Evolutionary conservation across 2,797 vertebrate species (phyloP), one percentile per base, ranked within the genome.

Genomic region (Helostoma temminkii): DNA sequence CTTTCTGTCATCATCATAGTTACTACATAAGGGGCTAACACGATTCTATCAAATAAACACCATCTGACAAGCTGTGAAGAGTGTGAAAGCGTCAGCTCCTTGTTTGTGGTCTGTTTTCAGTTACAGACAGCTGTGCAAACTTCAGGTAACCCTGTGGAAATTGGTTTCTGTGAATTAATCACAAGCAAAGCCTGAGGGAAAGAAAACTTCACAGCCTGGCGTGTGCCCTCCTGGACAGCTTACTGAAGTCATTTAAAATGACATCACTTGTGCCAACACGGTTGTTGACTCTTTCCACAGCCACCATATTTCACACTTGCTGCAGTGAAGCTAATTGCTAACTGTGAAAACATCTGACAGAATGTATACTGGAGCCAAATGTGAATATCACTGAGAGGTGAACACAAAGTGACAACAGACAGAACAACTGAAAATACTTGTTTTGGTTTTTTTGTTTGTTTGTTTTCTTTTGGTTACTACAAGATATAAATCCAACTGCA

Each of bases 11-110:
- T 71, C 74, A 52, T 66, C 65, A 71, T 83, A 82, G 69, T 86
- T 81, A 76, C 76, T 79, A 63, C 80, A 74, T 62, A 76, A 69
- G 54, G 60, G 50, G 65, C 76, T 71, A 49, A 79, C 84, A 74
- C 12, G 32, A 81, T 69, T 80, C 69, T 72, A 85, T 90, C 83
- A 91, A 91, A 91, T 90, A 92, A 91, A 90, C 86, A 90, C 84
- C 52, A 72, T 76, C 59, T 89, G 81, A 91, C 62, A 59, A 83
- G 76, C 74, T 82, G 84, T 70, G 52, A 80, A 76, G 64, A 71
- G 78, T 71, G 69, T 59, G 63, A 79, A 71, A 48, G 71, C 41
- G 25, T 79, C 68, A 52, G 74, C 50, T 81, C 55, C 58, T 82
- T 39, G 48, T 43, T n/a, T n/a, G 2, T 18, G 39, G 78, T 71